Evolutionary conservation across 2,113 vertebrate species (phyloP).

Genomic region (Kobus ellipsiprymnus): DNA sequence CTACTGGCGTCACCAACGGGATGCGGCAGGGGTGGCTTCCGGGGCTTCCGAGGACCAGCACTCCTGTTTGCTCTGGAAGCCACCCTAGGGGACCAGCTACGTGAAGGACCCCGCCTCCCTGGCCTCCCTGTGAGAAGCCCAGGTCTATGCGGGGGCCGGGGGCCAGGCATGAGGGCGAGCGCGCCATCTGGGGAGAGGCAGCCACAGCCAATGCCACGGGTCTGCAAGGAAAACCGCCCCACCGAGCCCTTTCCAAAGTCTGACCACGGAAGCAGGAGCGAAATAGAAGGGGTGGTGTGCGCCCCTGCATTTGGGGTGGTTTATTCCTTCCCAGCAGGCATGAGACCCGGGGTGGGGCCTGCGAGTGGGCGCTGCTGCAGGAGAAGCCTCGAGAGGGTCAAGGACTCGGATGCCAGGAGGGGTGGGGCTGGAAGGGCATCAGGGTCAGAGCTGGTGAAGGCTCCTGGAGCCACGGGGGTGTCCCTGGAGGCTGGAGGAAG

Average conservation of each 20-base stretch:
- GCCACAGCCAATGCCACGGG: fast-evolving
- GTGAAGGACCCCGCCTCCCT: fast-evolving
- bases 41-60: neutral
- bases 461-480: fast-evolving
- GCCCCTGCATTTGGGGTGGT: fast-evolving
- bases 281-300: neutral
- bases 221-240: fast-evolving
- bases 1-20: neutral
- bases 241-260: neutral
- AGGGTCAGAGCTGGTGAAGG: neutral
- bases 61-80: neutral
- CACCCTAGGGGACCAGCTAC: neutral
- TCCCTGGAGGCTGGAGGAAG: neutral
- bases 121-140: neutral
- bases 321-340: fast-evolving
- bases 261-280: neutral
- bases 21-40: fast-evolving
- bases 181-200: fast-evolving
- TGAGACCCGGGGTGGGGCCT: fast-evolving
- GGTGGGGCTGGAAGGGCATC: no score
- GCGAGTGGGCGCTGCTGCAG: fast-evolving
- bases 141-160: neutral
- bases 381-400: neutral
- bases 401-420: neutral
- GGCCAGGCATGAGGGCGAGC: fast-evolving